Conservation (phyloP, 2,113 vertebrate species). For the Carassius gibelio region DNA sequence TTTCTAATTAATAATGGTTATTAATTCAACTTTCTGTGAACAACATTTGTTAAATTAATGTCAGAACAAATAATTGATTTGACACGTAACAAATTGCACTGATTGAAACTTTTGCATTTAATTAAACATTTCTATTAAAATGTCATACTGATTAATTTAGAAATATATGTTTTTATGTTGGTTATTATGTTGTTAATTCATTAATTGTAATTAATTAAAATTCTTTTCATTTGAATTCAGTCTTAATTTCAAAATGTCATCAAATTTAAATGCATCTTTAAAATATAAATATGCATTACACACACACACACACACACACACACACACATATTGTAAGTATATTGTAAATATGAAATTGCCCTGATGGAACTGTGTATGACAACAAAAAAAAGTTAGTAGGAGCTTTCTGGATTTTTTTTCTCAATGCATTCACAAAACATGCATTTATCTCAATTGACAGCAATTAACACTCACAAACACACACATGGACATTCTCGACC, state of each 20-base stretch:
- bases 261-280: no score
- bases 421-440: constrained; percentile 44
- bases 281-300: not conserved
- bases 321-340: no score
- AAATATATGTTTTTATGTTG: not conserved
- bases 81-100: not conserved
- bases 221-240: not conserved
- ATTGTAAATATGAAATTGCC: not conserved
- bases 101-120: not conserved
- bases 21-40: no score
- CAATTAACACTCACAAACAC: constrained; percentile 43
- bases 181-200: no score
- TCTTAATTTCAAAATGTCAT: not conserved
- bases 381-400: not conserved
- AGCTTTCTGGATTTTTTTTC: not conserved
- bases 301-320: no score
- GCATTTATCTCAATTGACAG: constrained; percentile 55
- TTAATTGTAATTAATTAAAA: not conserved
- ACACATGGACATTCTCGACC: constrained; percentile 18
- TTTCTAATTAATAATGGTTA: no score
- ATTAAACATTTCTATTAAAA: not conserved
- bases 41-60: not conserved
- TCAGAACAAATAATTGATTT: not conserved
- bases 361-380: not conserved
- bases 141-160: not conserved